A percentile compares a stretch with the other conserved stretches of the same genome.
Conservation (phyloP, 2,113 vertebrate genomes). For the Dunckerocampus dactyliophorus region DNA sequence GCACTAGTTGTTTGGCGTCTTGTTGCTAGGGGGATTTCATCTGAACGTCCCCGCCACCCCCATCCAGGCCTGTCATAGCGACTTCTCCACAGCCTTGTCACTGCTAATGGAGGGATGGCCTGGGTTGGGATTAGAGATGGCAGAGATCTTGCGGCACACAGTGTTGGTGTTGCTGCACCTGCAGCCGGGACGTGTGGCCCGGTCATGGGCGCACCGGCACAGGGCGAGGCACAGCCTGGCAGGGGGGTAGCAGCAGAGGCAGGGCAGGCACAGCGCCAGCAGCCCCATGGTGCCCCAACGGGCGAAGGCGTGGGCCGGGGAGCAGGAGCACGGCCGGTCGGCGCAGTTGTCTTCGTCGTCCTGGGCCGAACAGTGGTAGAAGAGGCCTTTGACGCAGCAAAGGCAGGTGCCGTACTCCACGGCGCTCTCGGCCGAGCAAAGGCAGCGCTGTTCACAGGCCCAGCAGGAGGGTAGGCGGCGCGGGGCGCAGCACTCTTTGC, state of each 20-base stretch:
- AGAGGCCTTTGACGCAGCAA: conserved; percentile 92
- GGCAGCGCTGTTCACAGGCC: conserved; percentile 90
- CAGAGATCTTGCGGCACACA: conserved; percentile 93
- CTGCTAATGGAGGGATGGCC: conserved; percentile 71
- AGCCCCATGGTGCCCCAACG: conserved; percentile 91
- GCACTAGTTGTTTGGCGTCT: conserved; percentile 22
- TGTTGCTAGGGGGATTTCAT: neutral
- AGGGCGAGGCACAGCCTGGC: conserved; percentile 90
- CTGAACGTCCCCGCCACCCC: neutral
- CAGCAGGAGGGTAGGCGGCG: conserved; percentile 90
- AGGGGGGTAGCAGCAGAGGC: conserved; percentile 98
- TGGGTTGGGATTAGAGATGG: conserved; percentile 70
- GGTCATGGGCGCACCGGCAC: conserved; percentile 87
- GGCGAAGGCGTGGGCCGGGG: conserved; percentile 79
- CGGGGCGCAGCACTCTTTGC: conserved; percentile 81
- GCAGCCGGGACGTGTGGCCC: conserved; percentile 87
- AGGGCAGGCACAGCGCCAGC: conserved; percentile 89
- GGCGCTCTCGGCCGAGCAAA: conserved; percentile 87
- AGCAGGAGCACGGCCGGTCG: conserved; percentile 91
- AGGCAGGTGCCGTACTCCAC: conserved; percentile 93
- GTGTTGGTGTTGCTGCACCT: conserved; percentile 95
- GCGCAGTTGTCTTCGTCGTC: conserved; percentile 97
- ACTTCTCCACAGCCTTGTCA: conserved; percentile 86
- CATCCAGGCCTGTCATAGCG: conserved; percentile 82
- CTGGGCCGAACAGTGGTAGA: conserved; percentile 95